Base-by-base conservation (phyloP, 2,797 vertebrate genomes). In the Tarsius wallacei region DNA sequence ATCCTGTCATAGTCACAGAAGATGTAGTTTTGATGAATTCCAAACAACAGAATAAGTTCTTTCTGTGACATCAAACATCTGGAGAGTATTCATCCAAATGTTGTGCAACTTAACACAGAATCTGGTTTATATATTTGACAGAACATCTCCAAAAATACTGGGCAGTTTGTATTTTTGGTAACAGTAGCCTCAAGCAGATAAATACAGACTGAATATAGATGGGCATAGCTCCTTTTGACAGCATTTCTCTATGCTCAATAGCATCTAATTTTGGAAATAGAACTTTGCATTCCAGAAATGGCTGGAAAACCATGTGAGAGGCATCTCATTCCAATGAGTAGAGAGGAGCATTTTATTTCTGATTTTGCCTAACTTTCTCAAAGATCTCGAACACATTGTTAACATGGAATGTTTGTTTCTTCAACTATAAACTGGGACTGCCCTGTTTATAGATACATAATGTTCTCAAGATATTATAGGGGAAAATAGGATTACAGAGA, bases 51-150 rank as follows among this genome's bases (percentile, higher is more conserved):
- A 94, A 90, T 31, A 92, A 28, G 89, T 88, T 91, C 15, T 90
- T 96, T 96, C 96, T 94, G 96, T n/a, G 71, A 91, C 88, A 97
- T 87, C 53, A 74, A 97, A 87, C 94, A 97, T 92, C 96, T 96
- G 87, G 71, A 97, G 49, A 63, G 95, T 86, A 95, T 96, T 92
- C 19, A 95, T 59, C 77, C 9, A 97, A 98, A 96, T 7, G 0
- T 1, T 42, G 42, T 85, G n/a, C 85, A 97, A 94, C 6, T 8
- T 28, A 93, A 96, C 96, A 91, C 86, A 96, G 47, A 94, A 71
- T 95, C 91, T 90, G 93, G 94, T 77, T 96, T 97, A 91, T 97
- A 77, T 96, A 96, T 96, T 76, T 76, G 36, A 59, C 22, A 57
- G 90, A 96, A 28, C 33, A 86, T 96, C 21, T 93, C 91, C 3